Evolutionary conservation across 1,140 invertebrate species (phyloP).

Genomic region (Cyclargus thomasi): DNA sequence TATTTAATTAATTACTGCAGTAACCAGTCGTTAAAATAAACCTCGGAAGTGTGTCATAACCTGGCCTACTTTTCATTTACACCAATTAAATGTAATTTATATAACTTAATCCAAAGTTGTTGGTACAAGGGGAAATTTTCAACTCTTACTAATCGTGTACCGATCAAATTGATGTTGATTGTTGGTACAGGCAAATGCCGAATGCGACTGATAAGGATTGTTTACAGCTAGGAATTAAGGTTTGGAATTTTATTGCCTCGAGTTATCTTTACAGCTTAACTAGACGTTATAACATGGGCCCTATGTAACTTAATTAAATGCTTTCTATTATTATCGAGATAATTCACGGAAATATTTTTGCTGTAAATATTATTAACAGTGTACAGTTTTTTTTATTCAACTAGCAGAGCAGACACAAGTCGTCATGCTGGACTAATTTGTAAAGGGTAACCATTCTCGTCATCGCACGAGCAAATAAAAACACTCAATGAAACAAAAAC

Average conservation of each 20-base stretch:
- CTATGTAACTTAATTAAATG: not conserved
- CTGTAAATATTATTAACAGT: too few species aligned
- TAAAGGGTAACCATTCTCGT: too few species aligned
- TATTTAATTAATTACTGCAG: not conserved
- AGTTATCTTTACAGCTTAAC: not conserved
- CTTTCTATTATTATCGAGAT: not conserved
- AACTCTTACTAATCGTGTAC: conserved; percentile 16
- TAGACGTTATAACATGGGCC: not conserved
- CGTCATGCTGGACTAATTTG: too few species aligned
- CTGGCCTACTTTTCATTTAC: not conserved
- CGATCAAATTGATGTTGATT: conserved; percentile 8
- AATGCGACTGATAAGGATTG: conserved; percentile 9
- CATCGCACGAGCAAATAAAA: too few species aligned
- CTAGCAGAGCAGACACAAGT: too few species aligned
- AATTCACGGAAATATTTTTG: not conserved
- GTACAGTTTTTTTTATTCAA: too few species aligned
- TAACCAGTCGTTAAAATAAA: not conserved
- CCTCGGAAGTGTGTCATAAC: not conserved
- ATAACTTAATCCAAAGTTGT: conserved; percentile 12
- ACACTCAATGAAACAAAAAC: too few species aligned
- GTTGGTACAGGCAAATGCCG: not conserved
- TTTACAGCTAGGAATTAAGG: conserved; percentile 10
- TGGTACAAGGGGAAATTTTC: conserved; percentile 16
- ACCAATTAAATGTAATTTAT: not conserved
- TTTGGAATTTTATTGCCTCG: conserved; percentile 6